Evolutionary conservation across 2,113 vertebrate species (phyloP).

Genomic region (Heterochromis multidens): DNA sequence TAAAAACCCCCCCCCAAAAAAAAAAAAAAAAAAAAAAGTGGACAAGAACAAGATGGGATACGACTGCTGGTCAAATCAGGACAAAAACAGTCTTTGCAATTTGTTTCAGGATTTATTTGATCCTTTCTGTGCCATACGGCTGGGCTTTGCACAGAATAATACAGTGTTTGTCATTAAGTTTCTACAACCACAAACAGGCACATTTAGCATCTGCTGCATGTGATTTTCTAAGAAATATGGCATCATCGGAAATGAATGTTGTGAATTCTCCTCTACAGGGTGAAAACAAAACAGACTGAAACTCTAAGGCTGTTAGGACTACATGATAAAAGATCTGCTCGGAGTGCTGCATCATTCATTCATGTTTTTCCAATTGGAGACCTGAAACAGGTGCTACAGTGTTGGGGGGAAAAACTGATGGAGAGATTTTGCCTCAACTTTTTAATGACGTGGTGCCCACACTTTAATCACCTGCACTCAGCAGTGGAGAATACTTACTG

Average conservation of each 20-base stretch:
- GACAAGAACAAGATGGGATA: not conserved
- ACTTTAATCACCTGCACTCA: not conserved
- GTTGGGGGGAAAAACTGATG: no score
- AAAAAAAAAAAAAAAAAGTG: not conserved
- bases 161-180: not conserved
- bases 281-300: not conserved
- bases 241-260: not conserved
- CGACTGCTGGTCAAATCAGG: not conserved
- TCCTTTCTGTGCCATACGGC: not conserved
- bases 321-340: not conserved
- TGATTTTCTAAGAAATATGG: not conserved
- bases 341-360: not conserved
- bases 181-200: not conserved
- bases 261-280: not conserved
- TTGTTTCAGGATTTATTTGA: not conserved
- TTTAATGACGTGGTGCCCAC: no score
- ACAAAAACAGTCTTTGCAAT: not conserved
- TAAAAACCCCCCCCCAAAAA: not conserved
- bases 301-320: not conserved
- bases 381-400: no score
- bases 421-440: no score
- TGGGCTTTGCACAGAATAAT: not conserved
- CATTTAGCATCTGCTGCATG: not conserved
- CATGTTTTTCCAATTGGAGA: no score
- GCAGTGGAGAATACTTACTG: not conserved